Percentiles rank a stretch among this genome's conserved stretches.
Evolutionary conservation across 2,113 vertebrate genomes (phyloP).

Genomic region (Hylia prasina): DNA sequence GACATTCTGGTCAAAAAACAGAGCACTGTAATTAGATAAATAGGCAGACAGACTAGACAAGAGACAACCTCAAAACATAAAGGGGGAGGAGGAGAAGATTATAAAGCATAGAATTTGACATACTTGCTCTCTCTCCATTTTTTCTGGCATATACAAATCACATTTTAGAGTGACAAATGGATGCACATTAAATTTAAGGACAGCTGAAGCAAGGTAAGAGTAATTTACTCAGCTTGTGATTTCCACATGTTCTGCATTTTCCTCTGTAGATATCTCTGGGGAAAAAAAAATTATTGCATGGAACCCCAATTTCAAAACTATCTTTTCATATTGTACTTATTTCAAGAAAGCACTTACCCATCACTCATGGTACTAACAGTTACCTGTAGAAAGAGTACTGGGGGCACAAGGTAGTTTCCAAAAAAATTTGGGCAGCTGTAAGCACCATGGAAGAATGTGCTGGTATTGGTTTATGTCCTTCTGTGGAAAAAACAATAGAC

Average conservation of each 20-base stretch:
- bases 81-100: constrained; percentile 3
- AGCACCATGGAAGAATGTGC: neutral
- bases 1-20: neutral
- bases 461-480: neutral
- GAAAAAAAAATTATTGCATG: neutral
- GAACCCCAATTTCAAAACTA: neutral
- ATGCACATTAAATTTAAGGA: neutral
- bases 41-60: neutral
- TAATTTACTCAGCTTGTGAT: neutral
- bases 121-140: neutral
- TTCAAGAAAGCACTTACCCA: neutral
- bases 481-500: neutral
- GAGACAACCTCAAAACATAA: neutral
- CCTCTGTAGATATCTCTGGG: neutral
- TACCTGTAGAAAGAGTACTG: neutral
- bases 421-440: neutral
- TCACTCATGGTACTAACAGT: neutral
- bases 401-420: neutral
- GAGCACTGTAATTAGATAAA: constrained; percentile 17
- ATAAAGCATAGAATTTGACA: constrained; percentile 9
- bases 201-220: neutral
- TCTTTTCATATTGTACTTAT: neutral
- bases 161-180: constrained; percentile 14
- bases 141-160: neutral
- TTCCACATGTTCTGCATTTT: neutral